Evolutionary conservation across 92 coral and sea anemone species (phyloP), one percentile per base, ranked within the genome.

Genomic region (Phenganax stokvisi): DNA sequence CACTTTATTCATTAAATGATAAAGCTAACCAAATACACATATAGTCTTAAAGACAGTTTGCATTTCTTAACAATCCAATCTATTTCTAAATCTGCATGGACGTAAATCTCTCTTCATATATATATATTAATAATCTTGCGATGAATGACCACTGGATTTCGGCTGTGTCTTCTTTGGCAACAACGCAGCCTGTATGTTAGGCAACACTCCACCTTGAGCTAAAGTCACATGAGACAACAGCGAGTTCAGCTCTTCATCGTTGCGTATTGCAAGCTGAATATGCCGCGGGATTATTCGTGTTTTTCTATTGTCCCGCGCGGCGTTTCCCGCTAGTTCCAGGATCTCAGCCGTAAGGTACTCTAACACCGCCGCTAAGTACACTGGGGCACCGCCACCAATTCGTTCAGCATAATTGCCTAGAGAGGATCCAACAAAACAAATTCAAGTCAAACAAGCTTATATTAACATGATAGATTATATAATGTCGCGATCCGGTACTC

Each of bases 231-330:
- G 51, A n/a, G 82, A 29, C 12, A 78, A 58, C 57, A 78, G 13
- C 58, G 72, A 62, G 60, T 78, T 78, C 6, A 78, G 82, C 63
- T 78, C 82, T 51, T 78, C 82, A 72, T 78, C 82, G 37, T 78
- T 78, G 11, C 82, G 51, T 29, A 78, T 78, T 28, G 82, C 82
- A 15, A 78, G 82, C 55, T 78, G 82, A 54, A 78, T 51, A 47
- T 78, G 82, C 25, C 82, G 82, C 52, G 82, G 82, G 47, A 78
- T 78, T 61, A 78, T 78, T 71, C 82, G 82, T 16, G 82, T 61
- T 64, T 78, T 78, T 51, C 82, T 44, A 51, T 78, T 78, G 67
- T 78, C 82, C 29, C 82, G 82, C 82, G 82, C 82, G 82, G 82
- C 82, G 58, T 78, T 78, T 47, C 82, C 82, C 72, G 82, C 82